phyloP scores from a whole-genome alignment of 2,888 invertebrate species.

The Netelia inedita region DNA sequence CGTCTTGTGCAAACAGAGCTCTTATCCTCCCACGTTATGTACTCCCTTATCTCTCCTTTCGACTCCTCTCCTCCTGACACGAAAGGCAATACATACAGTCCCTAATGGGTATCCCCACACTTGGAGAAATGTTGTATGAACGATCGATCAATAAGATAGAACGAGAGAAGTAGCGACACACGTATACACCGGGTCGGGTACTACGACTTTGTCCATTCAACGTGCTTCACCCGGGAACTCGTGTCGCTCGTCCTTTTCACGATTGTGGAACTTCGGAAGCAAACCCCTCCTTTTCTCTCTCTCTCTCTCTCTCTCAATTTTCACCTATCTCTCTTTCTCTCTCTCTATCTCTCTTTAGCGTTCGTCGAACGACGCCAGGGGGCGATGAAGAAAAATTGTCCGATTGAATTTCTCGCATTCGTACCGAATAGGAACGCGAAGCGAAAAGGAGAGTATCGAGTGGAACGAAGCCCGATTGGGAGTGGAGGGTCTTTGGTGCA shows the following conservation, averaged over 20 bases:
- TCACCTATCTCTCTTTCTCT: conserved; percentile 16
- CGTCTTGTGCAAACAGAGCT: neutral
- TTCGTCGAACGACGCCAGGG: neutral
- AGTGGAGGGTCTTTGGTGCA: conserved; percentile 28
- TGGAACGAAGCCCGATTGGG: conserved; percentile 31
- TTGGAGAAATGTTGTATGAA: conserved; percentile 60
- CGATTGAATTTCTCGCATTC: conserved; percentile 67
- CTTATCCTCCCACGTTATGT: conserved; percentile 3
- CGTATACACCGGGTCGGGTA: conserved; percentile 1
- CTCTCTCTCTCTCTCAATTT: conserved; percentile 11
- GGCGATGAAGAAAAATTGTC: conserved; percentile 64
- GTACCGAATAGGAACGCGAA: conserved; percentile 35
- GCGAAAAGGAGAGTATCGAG: conserved; percentile 30
- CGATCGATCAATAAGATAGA: conserved; percentile 72
- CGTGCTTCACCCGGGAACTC: conserved; percentile 13
- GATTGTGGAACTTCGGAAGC: conserved; percentile 24
- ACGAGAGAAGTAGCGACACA: conserved; percentile 51
- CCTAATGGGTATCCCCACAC: conserved; percentile 70
- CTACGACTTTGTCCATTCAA: conserved; percentile 33
- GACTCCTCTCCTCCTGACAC: conserved; percentile 19
- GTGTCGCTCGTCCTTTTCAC: conserved; percentile 39
- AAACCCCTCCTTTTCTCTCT: conserved; percentile 30
- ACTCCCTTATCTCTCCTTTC: neutral
- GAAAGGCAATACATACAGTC: conserved; percentile 64
- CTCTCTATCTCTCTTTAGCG: neutral